Percentiles rank a stretch among this genome's conserved stretches.
Evolutionary conservation across 2,888 invertebrate species (phyloP).

Genomic region (Trachelus stipa): DNA sequence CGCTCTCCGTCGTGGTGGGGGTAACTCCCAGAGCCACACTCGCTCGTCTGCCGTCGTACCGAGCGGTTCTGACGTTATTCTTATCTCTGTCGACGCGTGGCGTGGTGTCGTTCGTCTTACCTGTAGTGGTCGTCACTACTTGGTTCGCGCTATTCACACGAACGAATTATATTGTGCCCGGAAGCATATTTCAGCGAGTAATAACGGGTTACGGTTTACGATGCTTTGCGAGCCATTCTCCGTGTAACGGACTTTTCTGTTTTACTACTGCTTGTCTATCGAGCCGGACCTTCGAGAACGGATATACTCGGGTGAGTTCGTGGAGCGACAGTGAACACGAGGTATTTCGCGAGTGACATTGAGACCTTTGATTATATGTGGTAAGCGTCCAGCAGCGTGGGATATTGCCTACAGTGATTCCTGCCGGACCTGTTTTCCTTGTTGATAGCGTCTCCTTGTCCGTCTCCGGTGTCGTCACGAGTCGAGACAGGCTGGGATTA

Average conservation of each 20-base stretch:
- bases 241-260: not conserved
- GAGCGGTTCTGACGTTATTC: conserved; percentile 49
- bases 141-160: not conserved
- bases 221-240: not conserved
- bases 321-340: not conserved
- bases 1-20: conserved; percentile 44
- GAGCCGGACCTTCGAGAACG: not conserved
- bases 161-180: not conserved
- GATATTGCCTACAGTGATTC: not conserved
- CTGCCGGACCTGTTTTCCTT: not conserved
- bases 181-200: not conserved
- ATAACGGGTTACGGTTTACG: not conserved
- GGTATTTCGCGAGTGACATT: not conserved
- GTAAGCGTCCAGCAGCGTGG: not conserved
- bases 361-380: not conserved
- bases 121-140: conserved; percentile 2
- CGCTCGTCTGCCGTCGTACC: conserved; percentile 63
- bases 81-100: conserved; percentile 37
- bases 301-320: not conserved
- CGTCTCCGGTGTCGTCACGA: not conserved
- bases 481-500: not conserved
- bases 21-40: conserved; percentile 58
- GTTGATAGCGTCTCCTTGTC: not conserved
- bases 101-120: conserved; percentile 32
- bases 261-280: not conserved